Percentiles rank a stretch among this genome's conserved stretches.
phyloP scores from a whole-genome alignment of 1,140 invertebrate genomes.

The Choristoneura fumiferana region DNA sequence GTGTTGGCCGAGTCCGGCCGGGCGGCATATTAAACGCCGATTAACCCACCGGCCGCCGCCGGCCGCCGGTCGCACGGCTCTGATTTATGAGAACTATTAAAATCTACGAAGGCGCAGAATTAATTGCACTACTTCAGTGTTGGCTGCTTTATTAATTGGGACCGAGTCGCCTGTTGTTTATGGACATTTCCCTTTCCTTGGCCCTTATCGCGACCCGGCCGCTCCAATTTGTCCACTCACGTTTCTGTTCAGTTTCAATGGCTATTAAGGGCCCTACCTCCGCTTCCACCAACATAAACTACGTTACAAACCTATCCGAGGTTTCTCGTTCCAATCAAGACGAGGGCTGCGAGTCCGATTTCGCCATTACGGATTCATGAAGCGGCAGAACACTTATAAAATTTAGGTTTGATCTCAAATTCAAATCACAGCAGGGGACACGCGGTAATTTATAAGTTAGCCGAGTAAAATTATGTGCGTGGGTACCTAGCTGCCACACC shows the following conservation, averaged over 20 bases:
- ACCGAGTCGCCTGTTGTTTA: slow-evolving; percentile 70
- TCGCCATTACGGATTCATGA: slow-evolving; percentile 15
- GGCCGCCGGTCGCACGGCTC: slow-evolving; percentile 32
- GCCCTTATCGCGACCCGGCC: slow-evolving; percentile 64
- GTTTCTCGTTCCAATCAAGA: slow-evolving; percentile 15
- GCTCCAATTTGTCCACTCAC: slow-evolving; percentile 69
- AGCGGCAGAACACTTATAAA: slow-evolving; percentile 23
- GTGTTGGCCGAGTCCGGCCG: background rate
- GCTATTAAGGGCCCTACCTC: slow-evolving; percentile 62
- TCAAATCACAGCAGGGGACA: slow-evolving; percentile 35
- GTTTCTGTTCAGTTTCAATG: slow-evolving; percentile 67
- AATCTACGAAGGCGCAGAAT: slow-evolving; percentile 74
- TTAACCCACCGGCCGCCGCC: slow-evolving; percentile 65
- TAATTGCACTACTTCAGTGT: slow-evolving; percentile 73
- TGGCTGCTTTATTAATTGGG: slow-evolving; percentile 73
- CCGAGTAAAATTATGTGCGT: slow-evolving; percentile 59
- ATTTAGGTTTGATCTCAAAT: slow-evolving; percentile 26
- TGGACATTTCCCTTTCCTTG: slow-evolving; percentile 66
- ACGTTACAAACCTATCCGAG: slow-evolving; percentile 17
- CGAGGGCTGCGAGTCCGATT: slow-evolving; percentile 7
- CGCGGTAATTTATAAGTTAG: slow-evolving; percentile 49
- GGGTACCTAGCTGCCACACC: slow-evolving; percentile 47
- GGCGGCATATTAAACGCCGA: slow-evolving; percentile 71
- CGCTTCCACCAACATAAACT: slow-evolving; percentile 34
- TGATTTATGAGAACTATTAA: slow-evolving; percentile 77